phyloP scores from a whole-genome alignment of 2,113 vertebrate genomes.

The Elephantulus edwardii region DNA sequence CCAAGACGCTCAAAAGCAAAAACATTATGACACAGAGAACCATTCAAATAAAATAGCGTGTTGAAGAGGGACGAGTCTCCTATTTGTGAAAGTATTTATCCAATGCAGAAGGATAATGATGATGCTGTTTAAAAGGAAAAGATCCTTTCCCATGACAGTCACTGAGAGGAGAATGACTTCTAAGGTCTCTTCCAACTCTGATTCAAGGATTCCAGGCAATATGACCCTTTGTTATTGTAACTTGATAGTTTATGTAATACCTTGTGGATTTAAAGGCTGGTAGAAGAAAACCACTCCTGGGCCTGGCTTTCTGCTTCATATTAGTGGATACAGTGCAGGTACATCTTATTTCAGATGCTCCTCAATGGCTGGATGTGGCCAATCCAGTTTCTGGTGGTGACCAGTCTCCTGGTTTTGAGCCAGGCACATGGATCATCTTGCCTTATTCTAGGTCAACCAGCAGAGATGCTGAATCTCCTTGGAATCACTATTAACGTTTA shows the following conservation, averaged over 20 bases:
- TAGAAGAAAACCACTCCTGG: neutral
- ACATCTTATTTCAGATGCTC: neutral
- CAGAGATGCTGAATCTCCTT: neutral
- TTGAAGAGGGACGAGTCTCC: neutral
- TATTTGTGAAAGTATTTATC: neutral
- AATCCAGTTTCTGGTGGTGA: neutral
- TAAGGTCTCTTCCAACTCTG: neutral
- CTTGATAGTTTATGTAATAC: neutral
- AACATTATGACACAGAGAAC: neutral
- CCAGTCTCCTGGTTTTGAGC: neutral
- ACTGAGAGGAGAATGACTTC: neutral
- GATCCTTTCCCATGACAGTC: neutral
- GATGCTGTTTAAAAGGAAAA: neutral
- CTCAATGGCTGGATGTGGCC: accelerated
- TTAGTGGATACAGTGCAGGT: accelerated
- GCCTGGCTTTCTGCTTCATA: neutral
- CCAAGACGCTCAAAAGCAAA: neutral
- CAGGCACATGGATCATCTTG: neutral
- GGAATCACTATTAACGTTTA: constrained; percentile 2
- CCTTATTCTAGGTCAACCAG: neutral
- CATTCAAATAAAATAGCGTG: neutral
- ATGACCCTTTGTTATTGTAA: too few relatives aligned
- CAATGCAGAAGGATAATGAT: neutral
- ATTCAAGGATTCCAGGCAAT: neutral
- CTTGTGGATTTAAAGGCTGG: neutral